Evolutionary conservation across 1,140 invertebrate species (phyloP), one percentile per base, ranked within the genome.

Genomic region (Lasioglossum albipes): DNA sequence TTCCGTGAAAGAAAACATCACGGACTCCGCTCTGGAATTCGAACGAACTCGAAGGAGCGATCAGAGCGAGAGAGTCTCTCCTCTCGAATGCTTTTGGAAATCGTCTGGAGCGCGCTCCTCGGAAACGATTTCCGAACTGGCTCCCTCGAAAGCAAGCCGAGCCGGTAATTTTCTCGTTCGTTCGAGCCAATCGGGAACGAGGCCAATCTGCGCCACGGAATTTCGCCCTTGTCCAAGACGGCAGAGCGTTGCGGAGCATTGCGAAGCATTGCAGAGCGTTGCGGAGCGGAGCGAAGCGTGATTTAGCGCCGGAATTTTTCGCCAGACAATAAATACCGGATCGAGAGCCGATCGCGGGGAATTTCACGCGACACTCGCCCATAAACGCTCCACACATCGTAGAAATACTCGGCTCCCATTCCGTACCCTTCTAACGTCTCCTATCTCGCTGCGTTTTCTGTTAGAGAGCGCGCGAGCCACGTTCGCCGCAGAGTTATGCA

Each of bases 401-500:
- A 65, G 64, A 80, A 74, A 75, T 22, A 41, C 62, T 52, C 61
- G 67, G 57, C 70, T 49, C 36, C 54, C 54, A 57, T 77, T 68
- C 71, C 57, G 59, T 42, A 65, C 62, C 73, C 76, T 72, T 84
- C 76, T 82, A 79, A 45, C 79, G 74, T 61, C 79, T 66, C 72
- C 79, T 65, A 70, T 65, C 81, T n/a, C 67, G 65, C 85, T 20
- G 54, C 81, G 57, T 18, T 54, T 16, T 6, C 84, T 67, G 73
- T 84, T 79, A 7, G 64, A 74, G 45, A 13, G 54, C 52, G 45
- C 45, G 45, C 45, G 45, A 49, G 45, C 45, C 45, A 49, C 45
- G 45, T 49, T 13, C 45, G 45, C 45, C 45, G 45, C 59, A 73
- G 84, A 91, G 88, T 91, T 90, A 91, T 91, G 89, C 88, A 88